These are phyloP conservation scores for Drosophila cyrtoloma DNA, from an alignment of 2,888 invertebrate genomes.

Conservation along the genomic window DNA sequence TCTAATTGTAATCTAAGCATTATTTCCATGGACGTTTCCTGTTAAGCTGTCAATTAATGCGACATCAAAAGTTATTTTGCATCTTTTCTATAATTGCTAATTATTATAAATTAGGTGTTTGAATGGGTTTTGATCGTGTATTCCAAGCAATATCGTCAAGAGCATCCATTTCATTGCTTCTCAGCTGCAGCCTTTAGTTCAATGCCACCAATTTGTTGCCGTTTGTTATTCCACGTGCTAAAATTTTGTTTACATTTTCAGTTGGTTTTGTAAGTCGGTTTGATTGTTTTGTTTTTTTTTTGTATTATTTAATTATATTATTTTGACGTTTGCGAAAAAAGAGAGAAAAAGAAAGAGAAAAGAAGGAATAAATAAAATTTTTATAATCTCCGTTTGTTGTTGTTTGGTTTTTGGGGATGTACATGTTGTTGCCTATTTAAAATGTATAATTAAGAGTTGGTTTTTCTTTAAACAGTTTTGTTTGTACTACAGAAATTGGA, in stretches of 20 bases:
- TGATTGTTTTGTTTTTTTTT: conserved; percentile 23
- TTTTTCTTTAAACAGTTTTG: conserved; percentile 25
- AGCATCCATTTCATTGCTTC: conserved; percentile 48
- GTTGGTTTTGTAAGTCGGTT: conserved; percentile 33
- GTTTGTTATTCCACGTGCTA: conserved; percentile 39
- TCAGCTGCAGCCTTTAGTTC: conserved; percentile 57
- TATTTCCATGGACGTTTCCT: conserved; percentile 28
- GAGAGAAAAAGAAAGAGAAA: conserved; percentile 79
- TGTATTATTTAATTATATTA: conserved; percentile 34
- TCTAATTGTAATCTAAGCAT: conserved; percentile 2
- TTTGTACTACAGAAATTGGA: conserved; percentile 57
- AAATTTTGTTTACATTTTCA: conserved; percentile 31
- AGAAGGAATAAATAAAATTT: conserved; percentile 76
- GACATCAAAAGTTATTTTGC: background rate
- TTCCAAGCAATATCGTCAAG: conserved; percentile 49
- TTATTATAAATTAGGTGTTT: conserved; percentile 11
- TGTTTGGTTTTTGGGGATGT: conserved; percentile 31
- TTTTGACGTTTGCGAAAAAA: conserved; percentile 56
- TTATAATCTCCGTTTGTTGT: conserved; percentile 75
- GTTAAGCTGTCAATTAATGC: conserved; percentile 6
- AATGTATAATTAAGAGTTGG: conserved; percentile 36
- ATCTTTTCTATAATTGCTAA: background rate
- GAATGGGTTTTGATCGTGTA: conserved; percentile 16
- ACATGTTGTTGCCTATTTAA: conserved; percentile 57
- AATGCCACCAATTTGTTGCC: conserved; percentile 53